Percentiles rank a stretch among this genome's conserved stretches.
phyloP scores from a whole-genome alignment of 2,113 vertebrate genomes.

The Syrrhaptes paradoxus region DNA sequence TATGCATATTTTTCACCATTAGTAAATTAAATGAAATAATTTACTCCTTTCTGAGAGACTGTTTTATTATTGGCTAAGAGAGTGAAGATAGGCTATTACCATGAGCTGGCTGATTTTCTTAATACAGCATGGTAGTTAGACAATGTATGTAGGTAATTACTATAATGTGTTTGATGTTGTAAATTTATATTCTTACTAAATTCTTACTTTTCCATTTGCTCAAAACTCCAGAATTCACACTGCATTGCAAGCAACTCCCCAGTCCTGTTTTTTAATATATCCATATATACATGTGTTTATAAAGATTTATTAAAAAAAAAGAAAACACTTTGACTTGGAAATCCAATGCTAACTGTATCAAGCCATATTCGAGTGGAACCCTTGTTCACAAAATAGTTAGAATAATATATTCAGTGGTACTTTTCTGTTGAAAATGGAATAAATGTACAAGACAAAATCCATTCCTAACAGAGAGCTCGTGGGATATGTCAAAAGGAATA shows the following conservation, averaged over 20 bases:
- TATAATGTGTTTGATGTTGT: not conserved
- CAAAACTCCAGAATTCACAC: not conserved
- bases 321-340: not conserved
- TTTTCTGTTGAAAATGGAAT: conserved; percentile 25
- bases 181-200: not conserved
- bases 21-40: not conserved
- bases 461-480: conserved; percentile 14
- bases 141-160: not conserved
- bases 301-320: not conserved
- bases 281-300: not conserved
- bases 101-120: not conserved
- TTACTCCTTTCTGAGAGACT: not conserved
- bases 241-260: not conserved
- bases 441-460: conserved; percentile 7
- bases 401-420: not conserved
- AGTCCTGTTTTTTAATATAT: not conserved
- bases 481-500: conserved; percentile 62
- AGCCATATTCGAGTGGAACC: not conserved
- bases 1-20: not conserved
- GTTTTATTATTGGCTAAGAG: not conserved
- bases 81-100: not conserved
- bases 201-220: not conserved
- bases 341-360: not conserved
- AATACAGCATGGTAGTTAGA: rapidly evolving
- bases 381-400: not conserved